These are phyloP conservation scores for Pollicipes pollicipes DNA, from an alignment of 1,140 invertebrate species.

Conservation along the genomic window DNA sequence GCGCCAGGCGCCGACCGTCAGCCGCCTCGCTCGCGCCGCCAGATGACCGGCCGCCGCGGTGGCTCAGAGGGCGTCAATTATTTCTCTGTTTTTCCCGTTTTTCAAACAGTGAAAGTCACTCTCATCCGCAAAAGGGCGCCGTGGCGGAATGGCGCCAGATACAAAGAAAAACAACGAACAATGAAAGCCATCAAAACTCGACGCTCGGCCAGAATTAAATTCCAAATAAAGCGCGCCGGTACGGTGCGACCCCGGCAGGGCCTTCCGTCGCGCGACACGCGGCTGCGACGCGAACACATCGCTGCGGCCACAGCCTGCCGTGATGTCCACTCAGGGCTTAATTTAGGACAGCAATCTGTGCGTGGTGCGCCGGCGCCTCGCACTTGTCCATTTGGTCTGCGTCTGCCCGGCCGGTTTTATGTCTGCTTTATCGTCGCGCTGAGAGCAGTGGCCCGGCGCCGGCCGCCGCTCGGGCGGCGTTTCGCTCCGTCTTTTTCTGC, in stretches of 20 bases:
- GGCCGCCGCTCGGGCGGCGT: neutral
- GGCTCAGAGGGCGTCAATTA: neutral
- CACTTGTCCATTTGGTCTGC: neutral
- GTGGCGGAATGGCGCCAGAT: neutral
- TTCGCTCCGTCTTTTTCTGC: neutral
- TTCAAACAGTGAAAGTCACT: neutral
- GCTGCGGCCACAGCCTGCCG: neutral
- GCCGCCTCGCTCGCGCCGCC: neutral
- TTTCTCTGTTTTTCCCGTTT: neutral
- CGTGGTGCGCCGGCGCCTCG: neutral
- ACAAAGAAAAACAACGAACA: neutral
- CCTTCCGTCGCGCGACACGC: too few species aligned
- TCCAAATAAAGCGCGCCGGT: neutral
- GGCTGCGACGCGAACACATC: too few species aligned
- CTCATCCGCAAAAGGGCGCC: neutral
- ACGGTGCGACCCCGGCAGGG: too few species aligned
- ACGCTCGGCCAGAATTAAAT: neutral
- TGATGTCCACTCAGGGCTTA: neutral
- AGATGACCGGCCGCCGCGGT: too few species aligned
- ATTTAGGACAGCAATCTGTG: neutral
- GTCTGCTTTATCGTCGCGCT: neutral
- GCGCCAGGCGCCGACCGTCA: too few species aligned
- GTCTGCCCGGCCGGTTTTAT: neutral
- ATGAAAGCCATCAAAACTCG: neutral
- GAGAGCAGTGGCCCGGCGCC: neutral